A percentile compares a stretch with the other conserved stretches of the same genome.
phyloP scores from a whole-genome alignment of 1,140 invertebrate genomes.

The Penaeus vannamei region DNA sequence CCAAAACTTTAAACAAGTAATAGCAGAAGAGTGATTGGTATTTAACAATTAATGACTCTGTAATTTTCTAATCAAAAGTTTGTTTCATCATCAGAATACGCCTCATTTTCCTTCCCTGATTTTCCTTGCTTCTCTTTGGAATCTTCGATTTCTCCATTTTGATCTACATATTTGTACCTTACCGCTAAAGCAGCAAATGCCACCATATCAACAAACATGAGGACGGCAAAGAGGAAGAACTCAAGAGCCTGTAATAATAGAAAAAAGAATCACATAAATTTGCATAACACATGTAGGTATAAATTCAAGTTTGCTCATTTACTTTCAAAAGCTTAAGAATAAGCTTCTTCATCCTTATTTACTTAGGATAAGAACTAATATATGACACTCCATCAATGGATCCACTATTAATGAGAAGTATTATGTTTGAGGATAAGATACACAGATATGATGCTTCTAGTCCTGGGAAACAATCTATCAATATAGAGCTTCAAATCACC shows the following conservation, averaged over 20 bases:
- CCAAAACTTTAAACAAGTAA: too few relatives aligned
- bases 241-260: conserved; percentile 81
- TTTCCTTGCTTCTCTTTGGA: background rate
- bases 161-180: conserved; percentile 73
- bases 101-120: conserved; percentile 5
- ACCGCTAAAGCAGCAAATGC: conserved; percentile 84
- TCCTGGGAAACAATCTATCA: too few relatives aligned
- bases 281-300: background rate
- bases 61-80: conserved; percentile 24
- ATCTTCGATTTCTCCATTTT: conserved; percentile 34
- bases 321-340: background rate
- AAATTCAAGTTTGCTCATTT: conserved; percentile 40
- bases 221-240: conserved; percentile 88
- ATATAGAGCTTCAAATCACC: too few relatives aligned
- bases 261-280: background rate
- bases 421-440: too few relatives aligned
- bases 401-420: too few relatives aligned
- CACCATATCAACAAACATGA: conserved; percentile 88
- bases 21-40: too few relatives aligned
- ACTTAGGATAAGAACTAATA: too few relatives aligned
- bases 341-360: too few relatives aligned
- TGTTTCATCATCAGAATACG: conserved; percentile 37
- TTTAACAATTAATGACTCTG: too few relatives aligned
- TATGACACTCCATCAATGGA: too few relatives aligned
- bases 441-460: too few relatives aligned